phyloP scores from a whole-genome alignment of 2,888 invertebrate species.

The Acrobasis suavella region DNA sequence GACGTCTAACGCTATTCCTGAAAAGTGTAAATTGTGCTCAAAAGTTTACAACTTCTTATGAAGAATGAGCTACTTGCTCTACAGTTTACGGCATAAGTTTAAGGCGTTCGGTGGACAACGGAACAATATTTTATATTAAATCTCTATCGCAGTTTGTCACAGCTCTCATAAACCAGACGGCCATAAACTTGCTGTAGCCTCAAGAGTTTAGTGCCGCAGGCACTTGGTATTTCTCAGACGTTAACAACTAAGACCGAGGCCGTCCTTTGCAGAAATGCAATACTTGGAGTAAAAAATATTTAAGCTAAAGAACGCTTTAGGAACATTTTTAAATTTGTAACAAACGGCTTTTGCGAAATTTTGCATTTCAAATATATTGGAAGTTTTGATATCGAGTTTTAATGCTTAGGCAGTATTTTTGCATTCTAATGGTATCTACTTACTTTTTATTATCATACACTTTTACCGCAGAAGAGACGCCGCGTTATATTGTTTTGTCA shows the following conservation, averaged over 20 bases:
- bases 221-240: conserved; percentile 33
- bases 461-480: too few species aligned
- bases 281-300: not conserved
- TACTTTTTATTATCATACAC: too few species aligned
- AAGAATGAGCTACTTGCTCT: conserved; percentile 2
- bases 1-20: not conserved
- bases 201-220: conserved; percentile 37
- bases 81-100: conserved; percentile 30
- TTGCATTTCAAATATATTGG: not conserved
- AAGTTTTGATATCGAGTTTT: not conserved
- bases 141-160: conserved; percentile 43
- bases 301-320: not conserved
- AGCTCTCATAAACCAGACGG: conserved; percentile 43
- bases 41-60: conserved; percentile 11
- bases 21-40: conserved; percentile 7
- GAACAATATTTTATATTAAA: conserved; percentile 43
- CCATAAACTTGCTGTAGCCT: conserved; percentile 44
- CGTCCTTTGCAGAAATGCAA: conserved; percentile 17
- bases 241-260: conserved; percentile 26
- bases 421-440: too few species aligned
- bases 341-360: not conserved
- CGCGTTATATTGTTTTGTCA: not conserved
- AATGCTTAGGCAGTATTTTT: not conserved
- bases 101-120: conserved; percentile 33
- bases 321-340: not conserved